Evolutionary conservation across 2,797 vertebrate species (phyloP).

Genomic region (Neostethus bicornis): DNA sequence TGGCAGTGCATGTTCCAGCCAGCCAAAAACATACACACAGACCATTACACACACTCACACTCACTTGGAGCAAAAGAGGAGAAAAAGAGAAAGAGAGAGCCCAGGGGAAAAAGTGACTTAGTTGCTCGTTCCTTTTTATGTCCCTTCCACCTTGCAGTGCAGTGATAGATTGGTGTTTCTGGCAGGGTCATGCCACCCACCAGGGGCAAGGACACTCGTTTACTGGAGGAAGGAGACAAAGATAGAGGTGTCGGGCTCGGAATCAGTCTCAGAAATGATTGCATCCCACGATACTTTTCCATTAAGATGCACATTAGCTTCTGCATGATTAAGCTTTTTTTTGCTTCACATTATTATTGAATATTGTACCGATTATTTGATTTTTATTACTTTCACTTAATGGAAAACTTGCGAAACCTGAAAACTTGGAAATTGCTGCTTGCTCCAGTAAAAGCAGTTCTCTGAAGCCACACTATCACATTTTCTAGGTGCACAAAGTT

Average conservation of each 20-base stretch:
- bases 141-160: constrained; percentile 47
- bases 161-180: constrained; percentile 55
- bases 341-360: too few species aligned
- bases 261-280: background rate
- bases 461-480: too few species aligned
- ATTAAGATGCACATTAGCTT: too few species aligned
- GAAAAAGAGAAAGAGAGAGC: constrained; percentile 5
- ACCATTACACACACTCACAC: constrained; percentile 39
- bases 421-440: too few species aligned
- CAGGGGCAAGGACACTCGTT: constrained; percentile 50
- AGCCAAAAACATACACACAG: constrained; percentile 39
- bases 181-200: constrained; percentile 34
- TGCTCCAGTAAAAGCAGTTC: too few species aligned
- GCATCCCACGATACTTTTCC: too few species aligned
- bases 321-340: too few species aligned
- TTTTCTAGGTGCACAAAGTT: too few species aligned
- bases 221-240: constrained; percentile 14
- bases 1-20: constrained; percentile 32
- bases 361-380: too few species aligned
- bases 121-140: constrained; percentile 42
- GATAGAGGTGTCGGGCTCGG: background rate
- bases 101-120: constrained; percentile 27
- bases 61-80: constrained; percentile 12
- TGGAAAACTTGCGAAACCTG: too few species aligned
- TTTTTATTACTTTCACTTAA: too few species aligned